A percentile compares a stretch with the other conserved stretches of the same genome.
Conservation (phyloP, 2,888 invertebrate species). For the Tholera decimalis region DNA sequence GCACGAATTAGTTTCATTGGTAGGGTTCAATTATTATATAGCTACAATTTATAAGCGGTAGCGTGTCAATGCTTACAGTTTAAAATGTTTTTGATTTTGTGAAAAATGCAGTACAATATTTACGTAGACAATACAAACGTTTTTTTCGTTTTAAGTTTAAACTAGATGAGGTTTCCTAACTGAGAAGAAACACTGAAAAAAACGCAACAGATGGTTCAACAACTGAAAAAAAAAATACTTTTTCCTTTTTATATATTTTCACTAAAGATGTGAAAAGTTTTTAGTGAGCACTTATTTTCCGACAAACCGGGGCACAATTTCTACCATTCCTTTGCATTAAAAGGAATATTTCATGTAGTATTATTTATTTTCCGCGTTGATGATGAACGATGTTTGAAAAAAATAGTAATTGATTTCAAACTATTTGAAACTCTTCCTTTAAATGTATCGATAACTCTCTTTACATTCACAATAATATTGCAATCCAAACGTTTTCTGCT, state of each 20-base stretch:
- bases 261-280: slow-evolving; percentile 44
- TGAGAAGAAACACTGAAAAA: no score
- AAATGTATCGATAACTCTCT: neutral
- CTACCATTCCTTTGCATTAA: neutral
- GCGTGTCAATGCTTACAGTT: slow-evolving; percentile 1
- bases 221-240: slow-evolving; percentile 60
- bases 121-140: no score
- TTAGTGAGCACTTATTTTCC: slow-evolving; percentile 28
- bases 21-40: slow-evolving; percentile 44
- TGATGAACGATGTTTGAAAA: neutral
- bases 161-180: no score
- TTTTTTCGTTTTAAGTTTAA: no score
- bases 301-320: slow-evolving; percentile 5
- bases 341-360: slow-evolving; percentile 1
- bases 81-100: neutral
- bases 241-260: slow-evolving; percentile 25
- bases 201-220: slow-evolving; percentile 78
- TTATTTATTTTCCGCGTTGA: neutral
- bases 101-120: no score
- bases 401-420: no score
- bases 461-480: no score
- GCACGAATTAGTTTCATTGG: slow-evolving; percentile 71
- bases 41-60: slow-evolving; percentile 13
- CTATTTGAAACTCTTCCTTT: neutral
- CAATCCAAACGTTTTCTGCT: no score